Percentiles rank a stretch among this genome's conserved stretches.
Conservation (phyloP, 2,797 vertebrate genomes). For the Carduelis carduelis region DNA sequence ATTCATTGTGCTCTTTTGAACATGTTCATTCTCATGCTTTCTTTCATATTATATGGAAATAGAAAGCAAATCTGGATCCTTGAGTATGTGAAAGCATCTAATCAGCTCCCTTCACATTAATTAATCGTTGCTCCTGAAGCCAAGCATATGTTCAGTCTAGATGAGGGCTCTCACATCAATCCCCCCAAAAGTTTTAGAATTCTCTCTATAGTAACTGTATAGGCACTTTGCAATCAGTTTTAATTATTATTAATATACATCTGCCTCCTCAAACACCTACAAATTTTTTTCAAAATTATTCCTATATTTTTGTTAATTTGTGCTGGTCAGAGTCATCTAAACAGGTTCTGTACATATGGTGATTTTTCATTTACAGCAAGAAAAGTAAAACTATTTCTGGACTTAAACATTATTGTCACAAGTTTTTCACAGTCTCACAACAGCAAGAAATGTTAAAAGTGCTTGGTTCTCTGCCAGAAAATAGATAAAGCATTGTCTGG, state of each 20-base stretch:
- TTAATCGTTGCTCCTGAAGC: background rate
- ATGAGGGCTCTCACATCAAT: background rate
- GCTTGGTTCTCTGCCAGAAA: background rate
- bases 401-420: background rate
- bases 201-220: background rate
- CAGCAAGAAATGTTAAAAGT: background rate
- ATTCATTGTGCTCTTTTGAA: background rate
- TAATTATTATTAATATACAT: background rate
- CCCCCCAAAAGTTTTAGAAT: background rate
- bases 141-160: background rate
- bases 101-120: background rate
- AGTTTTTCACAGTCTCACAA: background rate
- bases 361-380: background rate
- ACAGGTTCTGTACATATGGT: background rate
- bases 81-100: background rate
- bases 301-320: background rate
- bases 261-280: background rate
- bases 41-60: background rate
- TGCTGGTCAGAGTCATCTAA: background rate
- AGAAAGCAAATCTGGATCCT: background rate
- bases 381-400: background rate
- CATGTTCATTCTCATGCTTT: background rate
- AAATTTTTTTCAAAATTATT: background rate
- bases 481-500: background rate
- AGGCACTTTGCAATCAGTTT: background rate